Evolutionary conservation across 2,888 invertebrate genomes (phyloP).

Genomic region (Colletes collaris): DNA sequence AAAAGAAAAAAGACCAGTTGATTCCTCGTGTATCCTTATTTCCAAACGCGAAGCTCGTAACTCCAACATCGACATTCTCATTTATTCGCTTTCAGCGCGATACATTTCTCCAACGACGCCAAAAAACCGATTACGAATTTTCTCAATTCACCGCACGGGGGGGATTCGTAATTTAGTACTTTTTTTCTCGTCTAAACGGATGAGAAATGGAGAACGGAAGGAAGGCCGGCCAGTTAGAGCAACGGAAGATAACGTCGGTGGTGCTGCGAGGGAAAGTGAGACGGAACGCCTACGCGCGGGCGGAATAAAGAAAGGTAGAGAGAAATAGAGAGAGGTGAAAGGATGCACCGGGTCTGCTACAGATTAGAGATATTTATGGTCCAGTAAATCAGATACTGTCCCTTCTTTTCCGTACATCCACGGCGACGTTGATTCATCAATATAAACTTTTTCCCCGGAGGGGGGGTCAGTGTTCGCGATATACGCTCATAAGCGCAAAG

Average conservation of each 20-base stretch:
- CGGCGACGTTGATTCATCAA: conserved; percentile 72
- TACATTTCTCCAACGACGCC: background rate
- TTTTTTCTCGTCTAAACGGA: conserved; percentile 33
- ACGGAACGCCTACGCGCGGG: conserved; percentile 22
- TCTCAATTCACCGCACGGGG: conserved; percentile 45
- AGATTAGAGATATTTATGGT: conserved; percentile 81
- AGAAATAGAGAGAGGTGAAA: conserved; percentile 45
- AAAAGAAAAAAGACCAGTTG: no score
- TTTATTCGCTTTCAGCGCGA: background rate
- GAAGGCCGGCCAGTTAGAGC: conserved; percentile 37
- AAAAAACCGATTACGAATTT: conserved; percentile 43
- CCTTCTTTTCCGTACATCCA: conserved; percentile 61
- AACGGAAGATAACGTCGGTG: conserved; percentile 22
- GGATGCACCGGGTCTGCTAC: conserved; percentile 64
- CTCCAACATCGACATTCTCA: no score
- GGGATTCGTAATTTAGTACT: conserved; percentile 51
- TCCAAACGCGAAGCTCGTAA: no score
- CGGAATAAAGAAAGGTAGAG: conserved; percentile 32
- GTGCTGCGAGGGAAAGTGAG: conserved; percentile 9
- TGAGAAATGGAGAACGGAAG: conserved; percentile 61
- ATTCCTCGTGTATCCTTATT: no score
- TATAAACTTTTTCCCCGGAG: conserved; percentile 56
- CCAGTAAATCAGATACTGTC: conserved; percentile 77
- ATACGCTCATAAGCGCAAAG: conserved; percentile 31
- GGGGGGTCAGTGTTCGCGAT: conserved; percentile 25